Percentiles rank a stretch among this genome's conserved stretches.
These are phyloP conservation scores for Diorhabda elongata DNA, from an alignment of 1,140 invertebrate species.

Conservation along the genomic window DNA sequence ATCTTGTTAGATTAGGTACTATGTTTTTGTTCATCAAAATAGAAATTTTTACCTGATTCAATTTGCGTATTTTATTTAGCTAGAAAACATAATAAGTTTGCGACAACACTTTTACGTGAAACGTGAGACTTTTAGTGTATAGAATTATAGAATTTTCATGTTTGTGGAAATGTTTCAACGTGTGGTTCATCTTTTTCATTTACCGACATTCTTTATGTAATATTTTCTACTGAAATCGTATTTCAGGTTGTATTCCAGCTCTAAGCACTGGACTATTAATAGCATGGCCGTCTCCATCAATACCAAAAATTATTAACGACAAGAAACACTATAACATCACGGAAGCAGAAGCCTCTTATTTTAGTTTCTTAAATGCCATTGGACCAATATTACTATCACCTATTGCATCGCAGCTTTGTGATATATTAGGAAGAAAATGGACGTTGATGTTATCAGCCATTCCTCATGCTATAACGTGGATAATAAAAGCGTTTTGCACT, in stretches of 20 bases:
- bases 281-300: constrained; percentile 24
- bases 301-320: constrained; percentile 18
- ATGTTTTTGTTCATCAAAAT: no score
- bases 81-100: no score
- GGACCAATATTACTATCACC: constrained; percentile 15
- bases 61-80: no score
- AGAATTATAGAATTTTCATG: no score
- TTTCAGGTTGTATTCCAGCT: constrained; percentile 8
- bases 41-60: no score
- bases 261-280: constrained; percentile 18
- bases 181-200: no score
- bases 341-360: constrained; percentile 19
- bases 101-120: no score
- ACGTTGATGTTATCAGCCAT: constrained; percentile 26
- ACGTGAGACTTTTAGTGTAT: no score
- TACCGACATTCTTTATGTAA: no score
- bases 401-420: constrained; percentile 24
- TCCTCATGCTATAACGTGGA: constrained; percentile 27
- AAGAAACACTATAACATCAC: constrained; percentile 24
- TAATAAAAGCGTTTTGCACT: constrained; percentile 26
- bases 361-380: constrained; percentile 12
- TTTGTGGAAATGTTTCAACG: no score
- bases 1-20: no score
- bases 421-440: constrained; percentile 31
- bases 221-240: no score